A percentile compares a stretch with the other conserved stretches of the same genome.
Evolutionary conservation across 2,797 vertebrate species (phyloP).

Genomic region (Sebastes matsubarae): DNA sequence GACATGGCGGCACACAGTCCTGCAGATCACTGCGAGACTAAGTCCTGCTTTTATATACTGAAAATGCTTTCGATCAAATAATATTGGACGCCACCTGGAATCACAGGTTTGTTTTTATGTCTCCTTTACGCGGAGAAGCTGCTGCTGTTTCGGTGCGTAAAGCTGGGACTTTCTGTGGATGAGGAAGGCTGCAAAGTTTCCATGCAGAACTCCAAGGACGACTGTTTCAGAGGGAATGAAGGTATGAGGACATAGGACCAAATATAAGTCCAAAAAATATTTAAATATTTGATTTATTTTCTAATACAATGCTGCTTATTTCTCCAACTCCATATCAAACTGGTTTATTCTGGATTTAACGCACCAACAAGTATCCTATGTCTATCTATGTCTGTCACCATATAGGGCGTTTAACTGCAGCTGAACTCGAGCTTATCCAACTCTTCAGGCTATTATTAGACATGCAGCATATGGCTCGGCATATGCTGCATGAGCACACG

Average conservation of each 20-base stretch:
- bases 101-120: rapidly evolving
- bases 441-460: not conserved
- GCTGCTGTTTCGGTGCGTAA: not conserved
- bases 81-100: not conserved
- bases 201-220: not conserved
- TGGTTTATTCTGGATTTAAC: not conserved
- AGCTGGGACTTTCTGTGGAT: not conserved
- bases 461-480: not conserved
- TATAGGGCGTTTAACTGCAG: not conserved
- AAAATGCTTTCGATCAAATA: rapidly evolving
- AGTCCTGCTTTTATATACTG: not conserved
- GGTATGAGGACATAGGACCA: not conserved
- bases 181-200: conserved; percentile 20
- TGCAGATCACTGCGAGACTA: not conserved
- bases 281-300: not conserved
- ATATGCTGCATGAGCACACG: not conserved
- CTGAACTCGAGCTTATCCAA: not conserved
- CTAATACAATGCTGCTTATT: not conserved
- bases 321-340: too few relatives aligned
- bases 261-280: rapidly evolving
- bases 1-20: conserved; percentile 4
- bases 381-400: not conserved
- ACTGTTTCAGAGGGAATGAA: not conserved
- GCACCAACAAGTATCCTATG: not conserved
- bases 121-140: not conserved